Conservation (phyloP, 1,140 invertebrate species). For the Atta texana region DNA sequence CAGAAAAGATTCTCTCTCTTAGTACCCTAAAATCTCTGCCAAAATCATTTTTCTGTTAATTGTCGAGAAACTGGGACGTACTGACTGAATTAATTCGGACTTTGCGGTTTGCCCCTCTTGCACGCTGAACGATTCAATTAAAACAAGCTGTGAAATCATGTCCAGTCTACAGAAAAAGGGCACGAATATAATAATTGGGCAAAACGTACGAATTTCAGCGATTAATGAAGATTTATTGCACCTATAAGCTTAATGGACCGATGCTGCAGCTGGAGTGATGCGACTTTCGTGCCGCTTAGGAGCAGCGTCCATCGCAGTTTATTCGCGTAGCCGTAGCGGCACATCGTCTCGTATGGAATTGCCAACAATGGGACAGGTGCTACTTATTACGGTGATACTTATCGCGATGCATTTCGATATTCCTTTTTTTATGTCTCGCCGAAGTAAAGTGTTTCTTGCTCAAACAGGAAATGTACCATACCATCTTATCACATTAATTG, state of each 20-base stretch:
- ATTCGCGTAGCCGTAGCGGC: conserved; percentile 20
- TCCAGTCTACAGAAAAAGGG: conserved; percentile 68
- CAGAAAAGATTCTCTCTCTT: background rate
- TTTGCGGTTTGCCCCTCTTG: conserved; percentile 37
- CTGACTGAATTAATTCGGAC: conserved; percentile 55
- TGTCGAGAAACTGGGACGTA: conserved; percentile 39
- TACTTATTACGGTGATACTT: conserved; percentile 41
- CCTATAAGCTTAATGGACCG: conserved; percentile 35
- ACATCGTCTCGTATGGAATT: conserved; percentile 58
- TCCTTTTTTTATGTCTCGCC: background rate
- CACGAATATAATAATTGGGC: conserved; percentile 69
- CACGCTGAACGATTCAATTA: conserved; percentile 69
- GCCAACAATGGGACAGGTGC: conserved; percentile 73
- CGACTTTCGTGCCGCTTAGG: conserved; percentile 32
- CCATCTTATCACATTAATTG: background rate
- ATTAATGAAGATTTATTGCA: conserved; percentile 77
- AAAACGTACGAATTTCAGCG: conserved; percentile 75
- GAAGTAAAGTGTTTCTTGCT: background rate
- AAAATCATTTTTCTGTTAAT: conserved; percentile 18
- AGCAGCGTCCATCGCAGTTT: conserved; percentile 3
- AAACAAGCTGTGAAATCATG: conserved; percentile 68
- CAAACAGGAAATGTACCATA: background rate
- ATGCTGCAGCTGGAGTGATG: conserved; percentile 31
- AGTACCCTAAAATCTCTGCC: background rate
- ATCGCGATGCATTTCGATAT: conserved; percentile 25